Evolutionary conservation across 2,113 vertebrate genomes (phyloP).

Genomic region (Ciconia maguari): DNA sequence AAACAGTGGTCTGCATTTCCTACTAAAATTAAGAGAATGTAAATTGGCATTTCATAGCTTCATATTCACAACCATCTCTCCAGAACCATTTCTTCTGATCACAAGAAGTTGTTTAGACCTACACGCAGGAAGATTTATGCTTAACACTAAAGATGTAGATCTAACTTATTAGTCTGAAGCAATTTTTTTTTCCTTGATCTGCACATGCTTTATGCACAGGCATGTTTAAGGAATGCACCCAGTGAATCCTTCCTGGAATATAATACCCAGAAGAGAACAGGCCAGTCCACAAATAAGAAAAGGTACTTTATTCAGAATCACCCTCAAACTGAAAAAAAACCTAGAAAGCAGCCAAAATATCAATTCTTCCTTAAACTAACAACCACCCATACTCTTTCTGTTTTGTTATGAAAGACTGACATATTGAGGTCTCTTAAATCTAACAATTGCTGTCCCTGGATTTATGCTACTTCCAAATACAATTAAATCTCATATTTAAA

Average conservation of each 20-base stretch:
- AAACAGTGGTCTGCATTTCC: background rate
- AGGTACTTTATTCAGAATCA: background rate
- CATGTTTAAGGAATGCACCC: slow-evolving; percentile 1
- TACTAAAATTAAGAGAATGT: background rate
- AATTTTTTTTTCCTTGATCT: slow-evolving; percentile 4
- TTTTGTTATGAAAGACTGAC: background rate
- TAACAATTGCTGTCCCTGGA: background rate
- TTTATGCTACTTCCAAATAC: background rate
- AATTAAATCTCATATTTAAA: background rate
- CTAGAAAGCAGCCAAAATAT: background rate
- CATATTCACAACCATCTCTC: background rate
- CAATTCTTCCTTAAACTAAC: background rate
- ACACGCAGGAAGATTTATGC: background rate
- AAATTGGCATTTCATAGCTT: background rate
- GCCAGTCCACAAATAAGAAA: background rate
- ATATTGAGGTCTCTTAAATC: background rate
- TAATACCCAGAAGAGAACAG: background rate
- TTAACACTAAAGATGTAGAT: background rate
- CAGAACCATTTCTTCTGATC: background rate
- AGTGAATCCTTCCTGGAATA: background rate
- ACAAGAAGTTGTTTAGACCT: background rate
- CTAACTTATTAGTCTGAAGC: background rate
- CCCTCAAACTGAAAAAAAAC: background rate
- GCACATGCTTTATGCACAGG: background rate
- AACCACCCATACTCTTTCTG: background rate